A percentile compares a stretch with the other conserved stretches of the same genome.
These are phyloP conservation scores for Drosophila paramelanica DNA, from an alignment of 2,888 invertebrate species.

Conservation along the genomic window DNA sequence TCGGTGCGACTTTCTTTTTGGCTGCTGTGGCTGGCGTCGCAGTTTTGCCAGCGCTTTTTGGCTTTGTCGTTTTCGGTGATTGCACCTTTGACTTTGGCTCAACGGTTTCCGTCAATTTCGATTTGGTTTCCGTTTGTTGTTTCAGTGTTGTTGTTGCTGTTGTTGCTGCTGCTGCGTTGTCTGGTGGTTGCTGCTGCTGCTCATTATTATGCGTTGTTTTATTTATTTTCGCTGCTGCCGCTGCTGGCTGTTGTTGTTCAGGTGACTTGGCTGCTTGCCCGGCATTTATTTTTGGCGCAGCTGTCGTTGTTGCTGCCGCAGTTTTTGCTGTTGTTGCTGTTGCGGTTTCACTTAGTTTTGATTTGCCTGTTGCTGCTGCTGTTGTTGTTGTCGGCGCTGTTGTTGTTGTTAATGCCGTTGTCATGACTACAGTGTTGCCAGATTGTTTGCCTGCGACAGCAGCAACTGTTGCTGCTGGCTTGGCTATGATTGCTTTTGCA, in stretches of 20 bases:
- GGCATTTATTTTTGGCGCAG: conserved; percentile 83
- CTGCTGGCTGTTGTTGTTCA: conserved; percentile 76
- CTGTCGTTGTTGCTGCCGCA: conserved; percentile 55
- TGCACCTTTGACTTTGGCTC: conserved; percentile 77
- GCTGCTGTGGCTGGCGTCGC: conserved; percentile 40
- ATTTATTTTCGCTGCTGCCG: conserved; percentile 63
- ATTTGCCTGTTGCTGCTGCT: conserved; percentile 15
- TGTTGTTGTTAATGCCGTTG: conserved; percentile 37
- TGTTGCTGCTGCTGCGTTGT: conserved; percentile 47
- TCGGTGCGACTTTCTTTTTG: conserved; percentile 58
- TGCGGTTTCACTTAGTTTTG: conserved; percentile 31
- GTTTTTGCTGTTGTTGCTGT: conserved; percentile 35
- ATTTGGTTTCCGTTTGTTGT: conserved; percentile 72
- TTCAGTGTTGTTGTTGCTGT: conserved; percentile 53
- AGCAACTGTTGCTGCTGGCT: conserved; percentile 42
- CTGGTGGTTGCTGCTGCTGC: conserved; percentile 52
- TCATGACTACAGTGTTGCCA: conserved; percentile 50
- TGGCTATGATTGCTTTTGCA: conserved; percentile 3
- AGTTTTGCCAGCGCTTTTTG: conserved; percentile 63
- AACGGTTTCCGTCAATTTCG: conserved; percentile 69
- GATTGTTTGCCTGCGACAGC: conserved; percentile 28
- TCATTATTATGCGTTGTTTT: conserved; percentile 68
- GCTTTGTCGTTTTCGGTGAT: conserved; percentile 67
- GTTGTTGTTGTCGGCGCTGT: conserved; percentile 6
- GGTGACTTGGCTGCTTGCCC: conserved; percentile 85